Base-by-base conservation (phyloP, 2,797 vertebrate genomes). In the Sitta carolinensis region DNA sequence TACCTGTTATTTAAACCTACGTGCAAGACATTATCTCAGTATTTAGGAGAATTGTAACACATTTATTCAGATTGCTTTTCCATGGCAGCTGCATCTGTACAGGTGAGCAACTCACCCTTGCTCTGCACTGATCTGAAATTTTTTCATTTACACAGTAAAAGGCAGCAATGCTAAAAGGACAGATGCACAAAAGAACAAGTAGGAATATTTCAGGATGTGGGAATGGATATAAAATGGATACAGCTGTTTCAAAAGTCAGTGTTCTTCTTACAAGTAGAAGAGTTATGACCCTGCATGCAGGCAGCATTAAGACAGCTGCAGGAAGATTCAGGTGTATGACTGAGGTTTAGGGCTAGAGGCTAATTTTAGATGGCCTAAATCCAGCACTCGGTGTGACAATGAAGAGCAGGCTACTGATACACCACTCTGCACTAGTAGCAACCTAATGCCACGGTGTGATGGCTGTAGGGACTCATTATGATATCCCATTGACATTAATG, bases 331-430 rank as follows among this genome's bases (percentile, higher is more conserved):
- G 76, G 73, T 80, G 45, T 54, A 43, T 34, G 38, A 72, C 2
- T 67, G 81, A 94, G 55, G 52, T 90, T 86, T 92, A 85, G 48
- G 63, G 76, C 36, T 81, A 69, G 19, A 54, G 57, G 29, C 51
- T 76, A 90, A 84, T 90, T 95, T 94, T 76, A 95, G 74, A 90
- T 76, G 83, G 69, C 55, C 90, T 95, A 82, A 66, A 91, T 90
- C 50, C 81, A 72, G 51, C 34, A 34, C 34, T 67, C 18, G 5
- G 26, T 40, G 36, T 52, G 36, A 83, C 19, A 40, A 5, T 10
- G 51, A 90, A 21, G 32, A 75, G 29, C 3, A 59, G 50, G 74
- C 12, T 86, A 34, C 62, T 36, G 40, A 48, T 15, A 42, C 19
- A 63, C 50, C 0, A 0, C 34, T 72, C 58, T 51, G 43, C 8